phyloP scores from a whole-genome alignment of 1,140 invertebrate genomes.

The Limonius californicus region DNA sequence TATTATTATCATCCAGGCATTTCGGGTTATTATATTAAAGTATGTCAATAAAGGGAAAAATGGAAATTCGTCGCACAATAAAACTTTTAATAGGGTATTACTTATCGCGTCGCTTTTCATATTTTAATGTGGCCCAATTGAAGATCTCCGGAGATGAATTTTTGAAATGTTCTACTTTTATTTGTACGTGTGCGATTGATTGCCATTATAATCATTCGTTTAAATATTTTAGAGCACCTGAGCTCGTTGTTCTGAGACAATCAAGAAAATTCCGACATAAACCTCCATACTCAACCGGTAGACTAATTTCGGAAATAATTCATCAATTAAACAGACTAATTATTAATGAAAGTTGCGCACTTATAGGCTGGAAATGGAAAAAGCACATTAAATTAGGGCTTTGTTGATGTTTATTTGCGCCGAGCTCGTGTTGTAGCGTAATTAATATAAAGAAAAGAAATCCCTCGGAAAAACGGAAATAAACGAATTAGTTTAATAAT shows the following conservation, averaged over 20 bases:
- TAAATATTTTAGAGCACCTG: too few relatives aligned
- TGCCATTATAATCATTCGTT: too few relatives aligned
- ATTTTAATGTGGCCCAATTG: not conserved
- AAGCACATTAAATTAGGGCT: too few relatives aligned
- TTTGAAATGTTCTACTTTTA: not conserved
- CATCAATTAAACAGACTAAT: too few relatives aligned
- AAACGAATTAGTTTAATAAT: slow-evolving; percentile 12
- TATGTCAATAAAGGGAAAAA: not conserved
- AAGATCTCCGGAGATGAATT: not conserved
- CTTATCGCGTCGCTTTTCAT: not conserved
- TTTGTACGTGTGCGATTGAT: not conserved
- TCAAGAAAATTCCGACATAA: too few relatives aligned
- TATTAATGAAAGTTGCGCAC: too few relatives aligned
- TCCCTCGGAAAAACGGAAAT: not conserved
- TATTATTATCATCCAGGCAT: not conserved
- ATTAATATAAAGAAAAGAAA: not conserved
- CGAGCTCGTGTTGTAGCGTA: not conserved
- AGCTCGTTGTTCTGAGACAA: too few relatives aligned
- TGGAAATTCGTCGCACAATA: not conserved
- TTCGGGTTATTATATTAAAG: not conserved
- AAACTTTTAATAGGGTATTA: not conserved
- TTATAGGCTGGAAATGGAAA: too few relatives aligned
- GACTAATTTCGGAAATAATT: too few relatives aligned
- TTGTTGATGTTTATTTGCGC: too few relatives aligned
- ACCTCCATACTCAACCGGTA: too few relatives aligned